phyloP scores from a whole-genome alignment of 1,140 invertebrate species.

The Elysia chlorotica region DNA sequence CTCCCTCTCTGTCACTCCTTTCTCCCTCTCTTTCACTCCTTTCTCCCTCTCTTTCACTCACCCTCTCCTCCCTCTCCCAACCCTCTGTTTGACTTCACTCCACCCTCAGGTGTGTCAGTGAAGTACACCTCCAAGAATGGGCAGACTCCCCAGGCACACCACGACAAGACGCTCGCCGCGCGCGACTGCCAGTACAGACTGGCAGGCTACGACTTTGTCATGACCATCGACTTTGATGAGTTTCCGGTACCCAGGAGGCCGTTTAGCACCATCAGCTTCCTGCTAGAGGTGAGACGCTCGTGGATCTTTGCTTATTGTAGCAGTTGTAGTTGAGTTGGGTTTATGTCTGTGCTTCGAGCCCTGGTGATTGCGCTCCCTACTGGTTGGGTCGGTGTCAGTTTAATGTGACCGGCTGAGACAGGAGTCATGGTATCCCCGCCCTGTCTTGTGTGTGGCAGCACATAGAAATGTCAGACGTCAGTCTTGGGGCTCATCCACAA shows the following conservation, averaged over 20 bases:
- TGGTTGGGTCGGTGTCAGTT: no score
- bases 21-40: neutral
- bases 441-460: neutral
- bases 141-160: conserved; percentile 6
- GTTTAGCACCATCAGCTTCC: conserved; percentile 2
- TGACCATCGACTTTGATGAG: conserved; percentile 24
- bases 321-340: neutral
- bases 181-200: conserved; percentile 20
- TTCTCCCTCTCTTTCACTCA: neutral
- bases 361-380: no score
- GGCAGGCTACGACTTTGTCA: conserved; percentile 20
- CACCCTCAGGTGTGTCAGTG: neutral
- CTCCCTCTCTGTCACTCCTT: neutral
- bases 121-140: neutral
- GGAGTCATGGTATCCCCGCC: neutral
- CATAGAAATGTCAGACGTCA: neutral
- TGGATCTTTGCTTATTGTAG: neutral
- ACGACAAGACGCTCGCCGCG: conserved; percentile 12
- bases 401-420: neutral
- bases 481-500: neutral
- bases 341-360: neutral
- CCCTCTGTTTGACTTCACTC: neutral
- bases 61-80: neutral
- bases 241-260: conserved; percentile 13
- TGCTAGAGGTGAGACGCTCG: neutral